phyloP scores from a whole-genome alignment of 2,113 vertebrate genomes.

The Phocoena phocoena region DNA sequence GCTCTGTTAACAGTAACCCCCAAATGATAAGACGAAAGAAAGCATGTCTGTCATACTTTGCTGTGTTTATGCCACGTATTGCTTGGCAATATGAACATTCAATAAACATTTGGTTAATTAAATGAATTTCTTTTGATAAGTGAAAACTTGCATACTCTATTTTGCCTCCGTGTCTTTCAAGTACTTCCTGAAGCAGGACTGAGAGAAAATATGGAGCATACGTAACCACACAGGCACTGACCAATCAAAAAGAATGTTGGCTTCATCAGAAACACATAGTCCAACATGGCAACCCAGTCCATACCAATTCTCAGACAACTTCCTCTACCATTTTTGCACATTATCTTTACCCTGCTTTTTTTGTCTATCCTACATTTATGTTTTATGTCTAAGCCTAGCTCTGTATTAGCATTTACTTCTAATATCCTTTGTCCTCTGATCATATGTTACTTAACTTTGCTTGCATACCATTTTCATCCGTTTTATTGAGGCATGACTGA shows the following conservation, averaged over 20 bases:
- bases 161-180: neutral
- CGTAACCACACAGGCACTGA: neutral
- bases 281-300: neutral
- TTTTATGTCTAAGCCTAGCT: neutral
- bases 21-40: neutral
- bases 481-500: neutral
- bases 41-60: neutral
- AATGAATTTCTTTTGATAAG: neutral
- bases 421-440: neutral
- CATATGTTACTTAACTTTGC: neutral
- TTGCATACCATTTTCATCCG: neutral
- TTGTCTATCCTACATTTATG: neutral
- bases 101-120: neutral
- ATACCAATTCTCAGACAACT: neutral
- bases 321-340: neutral
- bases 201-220: neutral
- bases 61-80: neutral
- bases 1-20: neutral
- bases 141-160: neutral
- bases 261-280: neutral
- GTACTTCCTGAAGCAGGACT: neutral
- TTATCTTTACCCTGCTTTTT: neutral
- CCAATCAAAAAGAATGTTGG: neutral
- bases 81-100: neutral
- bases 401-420: neutral